Conservation (phyloP, 2,888 invertebrate genomes). For the Mylabris sibirica region DNA sequence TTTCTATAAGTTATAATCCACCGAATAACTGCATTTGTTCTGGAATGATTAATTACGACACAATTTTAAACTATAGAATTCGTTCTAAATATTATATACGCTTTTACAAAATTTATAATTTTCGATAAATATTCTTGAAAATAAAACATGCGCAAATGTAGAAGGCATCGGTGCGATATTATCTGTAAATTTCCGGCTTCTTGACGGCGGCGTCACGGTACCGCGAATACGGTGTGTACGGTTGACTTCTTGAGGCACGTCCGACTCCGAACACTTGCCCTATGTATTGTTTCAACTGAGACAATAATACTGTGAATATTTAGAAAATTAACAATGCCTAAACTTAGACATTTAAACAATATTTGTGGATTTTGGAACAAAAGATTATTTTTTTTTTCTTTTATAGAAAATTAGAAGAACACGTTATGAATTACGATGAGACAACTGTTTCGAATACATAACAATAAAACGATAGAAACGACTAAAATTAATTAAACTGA, state of each 20-base stretch:
- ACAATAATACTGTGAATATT: constrained; percentile 37
- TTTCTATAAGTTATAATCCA: background rate
- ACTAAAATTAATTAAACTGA: background rate
- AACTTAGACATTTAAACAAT: constrained; percentile 28
- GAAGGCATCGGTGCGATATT: constrained; percentile 41
- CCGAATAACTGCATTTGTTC: background rate
- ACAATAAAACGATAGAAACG: background rate
- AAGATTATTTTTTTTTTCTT: constrained; percentile 35
- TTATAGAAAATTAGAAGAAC: constrained; percentile 30
- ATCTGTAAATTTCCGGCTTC: constrained; percentile 44
- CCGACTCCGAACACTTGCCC: constrained; percentile 36
- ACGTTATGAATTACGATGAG: constrained; percentile 32
- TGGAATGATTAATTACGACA: constrained; percentile 2
- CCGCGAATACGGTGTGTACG: constrained; percentile 39
- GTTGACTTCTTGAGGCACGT: constrained; percentile 41
- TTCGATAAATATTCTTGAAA: background rate
- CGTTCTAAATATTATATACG: background rate
- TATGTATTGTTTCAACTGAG: constrained; percentile 35
- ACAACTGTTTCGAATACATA: constrained; percentile 27
- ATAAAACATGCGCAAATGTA: constrained; percentile 32
- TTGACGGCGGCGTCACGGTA: constrained; percentile 39
- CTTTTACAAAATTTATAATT: background rate
- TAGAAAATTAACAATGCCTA: constrained; percentile 33
- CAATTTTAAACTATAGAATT: background rate
- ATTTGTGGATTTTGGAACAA: constrained; percentile 32